These are phyloP conservation scores for Ctenicera cuprea DNA, from an alignment of 2,888 invertebrate species.

Conservation along the genomic window DNA sequence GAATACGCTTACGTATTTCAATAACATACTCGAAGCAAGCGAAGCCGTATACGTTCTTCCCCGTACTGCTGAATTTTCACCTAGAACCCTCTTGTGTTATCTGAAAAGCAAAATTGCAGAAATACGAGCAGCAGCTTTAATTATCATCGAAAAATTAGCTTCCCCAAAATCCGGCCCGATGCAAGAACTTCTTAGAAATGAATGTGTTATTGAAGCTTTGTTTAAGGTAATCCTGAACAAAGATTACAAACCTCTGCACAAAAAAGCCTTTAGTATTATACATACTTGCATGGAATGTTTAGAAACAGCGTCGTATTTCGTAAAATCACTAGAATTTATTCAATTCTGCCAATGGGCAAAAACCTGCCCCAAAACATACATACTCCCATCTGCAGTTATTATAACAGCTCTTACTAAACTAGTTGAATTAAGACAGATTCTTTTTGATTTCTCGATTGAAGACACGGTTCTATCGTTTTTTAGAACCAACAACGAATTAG, in stretches of 20 bases:
- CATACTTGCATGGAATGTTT: conserved; percentile 35
- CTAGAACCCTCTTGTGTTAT: conserved; percentile 30
- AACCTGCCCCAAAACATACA: conserved; percentile 38
- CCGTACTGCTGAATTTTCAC: conserved; percentile 30
- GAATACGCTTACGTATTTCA: conserved; percentile 34
- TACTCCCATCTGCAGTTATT: conserved; percentile 37
- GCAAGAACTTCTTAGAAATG: conserved; percentile 36
- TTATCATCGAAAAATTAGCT: conserved; percentile 32
- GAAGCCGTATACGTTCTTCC: conserved; percentile 42
- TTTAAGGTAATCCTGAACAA: conserved; percentile 31
- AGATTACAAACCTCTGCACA: conserved; percentile 37
- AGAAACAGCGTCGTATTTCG: conserved; percentile 39
- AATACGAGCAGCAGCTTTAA: conserved; percentile 24
- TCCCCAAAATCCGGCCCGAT: conserved; percentile 19
- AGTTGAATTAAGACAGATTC: conserved; percentile 28
- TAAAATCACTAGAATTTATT: conserved; percentile 44
- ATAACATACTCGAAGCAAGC: conserved; percentile 33
- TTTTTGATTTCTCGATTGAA: conserved; percentile 49
- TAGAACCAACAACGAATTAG: conserved; percentile 38
- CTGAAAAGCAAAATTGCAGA: conserved; percentile 32
- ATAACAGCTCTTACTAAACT: conserved; percentile 27
- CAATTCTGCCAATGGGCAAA: conserved; percentile 47
- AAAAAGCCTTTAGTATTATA: conserved; percentile 34
- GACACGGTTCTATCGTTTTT: conserved; percentile 48
- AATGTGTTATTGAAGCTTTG: conserved; percentile 23